Evolutionary conservation across 2,797 vertebrate genomes (phyloP), one percentile per base, ranked within the genome.

Genomic region (Calcarius lapponicus): DNA sequence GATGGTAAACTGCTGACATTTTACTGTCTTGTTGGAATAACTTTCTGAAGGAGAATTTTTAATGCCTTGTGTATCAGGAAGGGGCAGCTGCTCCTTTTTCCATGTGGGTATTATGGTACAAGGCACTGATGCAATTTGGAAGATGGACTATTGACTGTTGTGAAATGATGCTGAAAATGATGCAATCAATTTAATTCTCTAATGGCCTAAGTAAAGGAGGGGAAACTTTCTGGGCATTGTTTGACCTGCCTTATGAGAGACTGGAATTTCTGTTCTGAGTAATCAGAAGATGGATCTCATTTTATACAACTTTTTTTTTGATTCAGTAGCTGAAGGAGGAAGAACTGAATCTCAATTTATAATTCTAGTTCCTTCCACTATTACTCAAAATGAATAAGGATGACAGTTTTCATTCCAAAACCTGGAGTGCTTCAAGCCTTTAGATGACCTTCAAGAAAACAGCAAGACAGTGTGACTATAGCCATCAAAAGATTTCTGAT

Each of bases 131-230:
- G 80, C 70, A 88, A 86, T 90, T 91, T 91, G 83, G 61, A 88
- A 95, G 96, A 93, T 83, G 83, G 76, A 92, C 87, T 96, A 95
- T 92, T 94, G 94, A 94, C 92, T 95, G 90, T 90, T 95, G 93
- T 91, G 88, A 94, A 95, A 95, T 69, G 86, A 86, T 95, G 94
- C 95, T 92, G 93, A 93, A 96, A 96, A 92, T 80, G 86, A 88
- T 89, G 86, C 86, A 86, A 85, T 88, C 84, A 88, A 95, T 93
- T 94, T 92, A 94, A 94, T 95, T 87, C 86, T 94, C 93, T 93
- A 92, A 88, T 87, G 57, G 94, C 58, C 75, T 84, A 94, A 70
- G 60, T 70, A 93, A 86, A 95, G 87, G 40, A 95, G 43, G 48
- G 40, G 53, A 95, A 97, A 91, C 85, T 95, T 94, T 94, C 89